Base-by-base conservation (phyloP, 2,888 invertebrate species). In the Meta bourneti region DNA sequence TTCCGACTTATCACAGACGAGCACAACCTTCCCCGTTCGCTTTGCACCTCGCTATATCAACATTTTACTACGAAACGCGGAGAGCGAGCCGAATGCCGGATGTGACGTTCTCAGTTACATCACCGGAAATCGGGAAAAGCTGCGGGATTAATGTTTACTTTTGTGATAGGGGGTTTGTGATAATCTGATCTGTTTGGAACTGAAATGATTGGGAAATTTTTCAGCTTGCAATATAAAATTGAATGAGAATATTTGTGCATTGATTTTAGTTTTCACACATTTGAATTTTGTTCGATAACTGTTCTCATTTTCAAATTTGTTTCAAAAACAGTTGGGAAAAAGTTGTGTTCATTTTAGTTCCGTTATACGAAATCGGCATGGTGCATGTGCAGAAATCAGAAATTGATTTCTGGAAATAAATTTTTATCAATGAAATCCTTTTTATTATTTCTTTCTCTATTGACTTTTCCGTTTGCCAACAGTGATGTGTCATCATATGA, bases 11-110 rank as follows among this genome's bases (percentile, higher is more conserved):
- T 78, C 84, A 20, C 72, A 54, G 48, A 16, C 74, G 19, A 51
- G 78, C 86, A 90, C 91, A 83, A 86, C 91, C 87, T 91, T 78
- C 71, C 81, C 13, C 49, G 48, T 78, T 77, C 87, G 83, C 87
- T 82, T 77, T 82, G 54, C 52, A 78, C 20, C 87, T 83, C 87
- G 70, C 81, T 52, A 71, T 83, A 61, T 71, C 61, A 91, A 81
- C 83, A 70, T 78, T 89, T 78, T 54, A 72, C 78, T 71, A 90
- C 82, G 87, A 16, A 77, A 81, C 87, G 48, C 80, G 54, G 87
- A 48, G 78, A 77, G 83, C 49, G 19, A 91, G 78, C 81, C 77
- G 86, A 87, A 78, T 78, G 71, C 77, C 87, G 91, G 91, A 91
- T 82, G 74, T 91, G 87, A 87, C 87, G 87, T 72, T 7, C 34